Evolutionary conservation across 2,113 vertebrate species (phyloP).

Genomic region (Epinephelus fuscoguttatus): DNA sequence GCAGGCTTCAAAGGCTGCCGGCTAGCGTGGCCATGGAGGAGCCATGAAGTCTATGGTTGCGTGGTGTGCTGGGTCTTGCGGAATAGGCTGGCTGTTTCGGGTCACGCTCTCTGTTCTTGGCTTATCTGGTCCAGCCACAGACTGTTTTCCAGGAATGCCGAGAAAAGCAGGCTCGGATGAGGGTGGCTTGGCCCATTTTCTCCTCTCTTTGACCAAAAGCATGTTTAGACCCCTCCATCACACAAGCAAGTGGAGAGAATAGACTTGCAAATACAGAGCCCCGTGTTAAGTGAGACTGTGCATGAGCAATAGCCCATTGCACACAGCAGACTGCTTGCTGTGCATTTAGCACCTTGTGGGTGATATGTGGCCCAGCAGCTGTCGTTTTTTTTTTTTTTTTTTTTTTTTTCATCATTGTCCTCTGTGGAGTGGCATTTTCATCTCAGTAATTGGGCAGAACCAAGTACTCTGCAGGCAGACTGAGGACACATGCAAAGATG

Average conservation of each 20-base stretch:
- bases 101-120: constrained; percentile 75
- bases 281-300: constrained; percentile 32
- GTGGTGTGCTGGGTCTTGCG: constrained; percentile 58
- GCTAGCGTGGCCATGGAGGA: constrained; percentile 67
- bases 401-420: constrained; percentile 46
- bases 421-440: constrained; percentile 70
- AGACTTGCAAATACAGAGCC: constrained; percentile 36
- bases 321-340: constrained; percentile 43
- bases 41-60: constrained; percentile 71
- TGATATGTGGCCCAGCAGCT: constrained; percentile 59
- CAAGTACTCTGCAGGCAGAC: constrained; percentile 47
- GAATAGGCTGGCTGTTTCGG: constrained; percentile 63
- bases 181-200: constrained; percentile 67
- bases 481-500: constrained; percentile 72
- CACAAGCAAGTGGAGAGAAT: constrained; percentile 36
- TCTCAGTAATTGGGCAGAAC: constrained; percentile 74
- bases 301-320: constrained; percentile 35
- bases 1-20: constrained; percentile 80
- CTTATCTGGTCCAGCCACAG: constrained; percentile 81
- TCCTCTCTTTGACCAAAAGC: constrained; percentile 62
- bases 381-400: constrained; percentile 15
- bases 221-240: constrained; percentile 55
- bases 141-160: constrained; percentile 73
- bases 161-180: constrained; percentile 53
- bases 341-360: constrained; percentile 69